phyloP scores from a whole-genome alignment of 2,888 invertebrate genomes.

The Eupelmus urozonus region DNA sequence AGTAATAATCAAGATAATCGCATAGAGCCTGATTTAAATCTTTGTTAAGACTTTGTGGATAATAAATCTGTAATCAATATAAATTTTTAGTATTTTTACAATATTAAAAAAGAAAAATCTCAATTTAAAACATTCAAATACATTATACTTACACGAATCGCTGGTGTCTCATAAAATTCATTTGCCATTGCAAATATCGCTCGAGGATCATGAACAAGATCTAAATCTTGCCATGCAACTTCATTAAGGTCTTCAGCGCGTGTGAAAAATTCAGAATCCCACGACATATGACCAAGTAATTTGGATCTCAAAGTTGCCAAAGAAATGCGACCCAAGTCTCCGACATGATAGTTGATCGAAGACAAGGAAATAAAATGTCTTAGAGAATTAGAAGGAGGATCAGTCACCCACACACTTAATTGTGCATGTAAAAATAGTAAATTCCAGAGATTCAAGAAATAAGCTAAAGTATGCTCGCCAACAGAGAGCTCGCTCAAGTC shows the following conservation, averaged over 20 bases:
- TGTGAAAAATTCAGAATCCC: slow-evolving; percentile 63
- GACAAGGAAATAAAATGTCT: slow-evolving; percentile 67
- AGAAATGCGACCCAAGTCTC: slow-evolving; percentile 74
- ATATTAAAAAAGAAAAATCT: too few relatives aligned
- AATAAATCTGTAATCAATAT: slow-evolving; percentile 66
- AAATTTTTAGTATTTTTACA: neutral
- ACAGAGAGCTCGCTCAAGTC: slow-evolving; percentile 72
- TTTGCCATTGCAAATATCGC: slow-evolving; percentile 72
- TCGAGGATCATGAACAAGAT: slow-evolving; percentile 71
- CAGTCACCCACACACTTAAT: slow-evolving; percentile 68
- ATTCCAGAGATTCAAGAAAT: slow-evolving; percentile 75
- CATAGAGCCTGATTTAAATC: slow-evolving; percentile 63
- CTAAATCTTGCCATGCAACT: slow-evolving; percentile 73
- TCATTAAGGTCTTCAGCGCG: slow-evolving; percentile 72
- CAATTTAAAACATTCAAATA: too few relatives aligned
- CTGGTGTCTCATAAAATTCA: slow-evolving; percentile 69
- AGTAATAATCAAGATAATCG: slow-evolving; percentile 67
- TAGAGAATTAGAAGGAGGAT: slow-evolving; percentile 66
- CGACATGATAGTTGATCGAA: slow-evolving; percentile 73
- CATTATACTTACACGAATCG: slow-evolving; percentile 65
- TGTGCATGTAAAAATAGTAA: slow-evolving; percentile 73
- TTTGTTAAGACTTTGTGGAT: slow-evolving; percentile 67
- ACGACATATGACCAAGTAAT: slow-evolving; percentile 65
- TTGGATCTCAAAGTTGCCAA: slow-evolving; percentile 71
- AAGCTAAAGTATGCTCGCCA: slow-evolving; percentile 73